Evolutionary conservation across 2,888 invertebrate species (phyloP), one percentile per base, ranked within the genome.

Genomic region (Tricholauxania praeusta): DNA sequence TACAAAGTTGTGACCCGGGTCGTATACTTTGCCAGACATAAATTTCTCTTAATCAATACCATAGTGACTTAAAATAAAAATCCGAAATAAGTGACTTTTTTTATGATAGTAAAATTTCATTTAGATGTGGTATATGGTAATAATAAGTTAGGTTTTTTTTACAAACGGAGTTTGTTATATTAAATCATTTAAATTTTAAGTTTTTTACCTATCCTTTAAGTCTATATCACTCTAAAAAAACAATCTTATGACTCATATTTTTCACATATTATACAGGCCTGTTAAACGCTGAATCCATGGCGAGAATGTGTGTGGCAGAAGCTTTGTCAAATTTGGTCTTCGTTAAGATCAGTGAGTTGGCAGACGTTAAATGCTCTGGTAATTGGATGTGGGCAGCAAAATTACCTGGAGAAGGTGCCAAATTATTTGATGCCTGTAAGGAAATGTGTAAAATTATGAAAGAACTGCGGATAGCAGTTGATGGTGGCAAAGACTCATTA

Each of bases 341-440:
- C 83, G 92, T 92, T 1, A 90, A 90, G 47, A 91, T 93, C 65
- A 89, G 90, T 0, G 89, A 89, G 71, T 80, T 93, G 28, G 89
- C 93, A 87, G 99, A 99, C 87, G 93, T 99, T 1, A 99, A 99
- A 88, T 98, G 98, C 86, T 97, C 97, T 55, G 99, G 96, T n/a
- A 99, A 99, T 88, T 99, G 99, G 99, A 99, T 99, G 99, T 99
- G 99, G 99, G 94, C 97, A 0, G 99, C 98, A 14, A 99, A 99
- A 88, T 89, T 97, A 19, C 93, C 94, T 0, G 96, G 94, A 0
- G 98, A 98, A 86, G 99, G 98, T 2, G 96, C 95, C 2, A 91
- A 93, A 17, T 89, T 99, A 39, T 94, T 93, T 76, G 92, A 93
- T 75, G 96, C 99, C 0, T 98, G 98, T 83, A 88, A 89, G 53